Evolutionary conservation across 2,113 vertebrate genomes (phyloP).

Genomic region (Apodemus speciosus): DNA sequence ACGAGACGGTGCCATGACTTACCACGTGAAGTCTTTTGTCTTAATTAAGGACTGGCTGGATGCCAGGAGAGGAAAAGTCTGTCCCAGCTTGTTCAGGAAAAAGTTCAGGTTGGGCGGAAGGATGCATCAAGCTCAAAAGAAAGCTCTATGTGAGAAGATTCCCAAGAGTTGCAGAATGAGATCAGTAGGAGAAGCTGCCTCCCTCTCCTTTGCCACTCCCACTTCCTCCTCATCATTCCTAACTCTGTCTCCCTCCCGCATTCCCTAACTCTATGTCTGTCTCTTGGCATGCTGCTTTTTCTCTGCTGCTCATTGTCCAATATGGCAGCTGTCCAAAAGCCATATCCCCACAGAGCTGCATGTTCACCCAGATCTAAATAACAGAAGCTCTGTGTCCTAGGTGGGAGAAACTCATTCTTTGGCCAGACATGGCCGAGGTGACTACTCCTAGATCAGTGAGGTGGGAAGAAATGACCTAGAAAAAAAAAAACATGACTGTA

Average conservation of each 20-base stretch:
- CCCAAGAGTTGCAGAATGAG: not conserved
- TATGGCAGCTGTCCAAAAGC: not conserved
- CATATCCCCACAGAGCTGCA: not conserved
- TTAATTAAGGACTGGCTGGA: conserved; percentile 58
- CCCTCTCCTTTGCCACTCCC: not conserved
- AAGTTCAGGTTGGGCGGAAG: conserved; percentile 35
- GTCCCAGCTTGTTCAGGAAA: not conserved
- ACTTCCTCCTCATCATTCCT: not conserved
- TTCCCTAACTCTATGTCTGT: not conserved
- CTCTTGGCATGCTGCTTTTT: not conserved
- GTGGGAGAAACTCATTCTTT: not conserved
- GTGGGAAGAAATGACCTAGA: not conserved
- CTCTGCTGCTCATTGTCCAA: not conserved
- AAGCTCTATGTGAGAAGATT: not conserved
- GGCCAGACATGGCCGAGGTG: not conserved
- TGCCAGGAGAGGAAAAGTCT: not conserved
- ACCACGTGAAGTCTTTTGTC: conserved; percentile 57
- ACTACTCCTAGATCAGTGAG: not conserved
- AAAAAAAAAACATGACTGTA: not conserved
- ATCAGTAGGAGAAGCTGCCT: not conserved
- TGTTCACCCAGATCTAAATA: not conserved
- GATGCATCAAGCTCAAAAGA: not conserved
- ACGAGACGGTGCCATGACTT: not conserved
- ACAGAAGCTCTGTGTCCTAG: not conserved
- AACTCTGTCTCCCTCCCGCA: not conserved